These are phyloP conservation scores for Nothura maculosa DNA, from an alignment of 2,797 vertebrate species.

Conservation along the genomic window DNA sequence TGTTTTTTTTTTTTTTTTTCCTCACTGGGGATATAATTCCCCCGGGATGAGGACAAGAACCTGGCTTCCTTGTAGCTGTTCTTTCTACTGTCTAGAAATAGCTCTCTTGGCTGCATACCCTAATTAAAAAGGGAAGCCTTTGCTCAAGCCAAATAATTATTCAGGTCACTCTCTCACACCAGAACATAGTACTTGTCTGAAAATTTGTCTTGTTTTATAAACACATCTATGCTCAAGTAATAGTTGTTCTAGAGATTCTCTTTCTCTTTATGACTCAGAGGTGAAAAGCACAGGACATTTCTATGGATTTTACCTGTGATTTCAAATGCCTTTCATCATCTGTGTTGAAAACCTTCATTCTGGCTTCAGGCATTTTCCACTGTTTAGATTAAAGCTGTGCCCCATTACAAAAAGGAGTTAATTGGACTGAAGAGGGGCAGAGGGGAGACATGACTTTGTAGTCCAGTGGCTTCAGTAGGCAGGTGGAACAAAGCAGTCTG, in stretches of 20 bases:
- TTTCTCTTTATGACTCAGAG: constrained; percentile 65
- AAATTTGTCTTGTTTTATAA: not conserved
- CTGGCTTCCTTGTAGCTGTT: not conserved
- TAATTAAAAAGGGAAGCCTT: not conserved
- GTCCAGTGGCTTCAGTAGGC: not conserved
- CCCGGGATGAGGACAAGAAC: not conserved
- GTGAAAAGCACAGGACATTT: constrained; percentile 31
- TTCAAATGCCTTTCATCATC: constrained; percentile 47
- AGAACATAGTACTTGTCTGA: not conserved
- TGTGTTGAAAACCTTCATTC: not conserved
- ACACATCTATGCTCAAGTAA: not conserved
- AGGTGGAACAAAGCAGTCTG: not conserved
- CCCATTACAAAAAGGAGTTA: not conserved
- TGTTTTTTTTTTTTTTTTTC: not conserved
- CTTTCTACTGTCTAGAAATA: not conserved
- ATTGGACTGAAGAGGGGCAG: not conserved
- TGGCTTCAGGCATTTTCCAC: not conserved
- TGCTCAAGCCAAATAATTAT: constrained; percentile 8
- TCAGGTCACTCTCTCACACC: constrained; percentile 41
- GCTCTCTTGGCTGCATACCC: not conserved
- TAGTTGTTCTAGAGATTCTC: not conserved
- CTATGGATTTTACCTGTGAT: constrained; percentile 30
- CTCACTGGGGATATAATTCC: not conserved
- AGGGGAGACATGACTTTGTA: not conserved
- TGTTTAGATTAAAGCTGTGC: not conserved